Base-by-base conservation (phyloP, 2,888 invertebrate species). In the Stenoptilia bipunctidactyla region DNA sequence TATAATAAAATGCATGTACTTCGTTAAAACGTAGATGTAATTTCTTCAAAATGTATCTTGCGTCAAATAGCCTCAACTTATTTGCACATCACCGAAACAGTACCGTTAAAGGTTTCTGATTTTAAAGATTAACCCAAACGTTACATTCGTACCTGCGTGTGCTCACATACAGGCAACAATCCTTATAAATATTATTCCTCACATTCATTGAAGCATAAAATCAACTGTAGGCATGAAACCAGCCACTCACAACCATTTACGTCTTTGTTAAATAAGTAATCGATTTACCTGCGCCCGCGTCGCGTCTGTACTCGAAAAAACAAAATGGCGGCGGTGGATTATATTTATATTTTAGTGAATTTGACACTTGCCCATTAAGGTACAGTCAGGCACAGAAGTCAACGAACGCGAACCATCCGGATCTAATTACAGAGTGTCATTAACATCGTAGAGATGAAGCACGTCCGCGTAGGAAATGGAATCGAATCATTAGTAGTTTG, bases 401-500 rank as follows among this genome's bases (percentile, higher is more conserved):
- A 77, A 66, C 67, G 80, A 55, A 74, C 82, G 65, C 70, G 61
- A 77, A 76, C 79, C 82, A 80, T 80, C 83, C 83, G 83, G 72
- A 82, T 83, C 83, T 83, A 83, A 83, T 83, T 83, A 82, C 73
- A 64, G 63, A 61, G 73, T 73, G 80, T 80, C 82, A 82, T 82
- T 82, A 83, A 74, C 77, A 76, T 74, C 62, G 62, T 61, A 20
- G 20, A 67, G 71, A 72, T 77, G 74, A 73, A 76, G 77, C 82
- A 79, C 82, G 82, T 82, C 80, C 80, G 82, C 65, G 74, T 80
- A 77, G 82, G 82, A 80, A 83, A 80, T 83, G 82, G 82, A 80
- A 82, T 83, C 83, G 82, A 83, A 83, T 83, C 83, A 82, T 83
- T 82, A 83, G 82, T 75, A 76, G 80, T 82, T 79, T 80, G 83